Base-by-base conservation (phyloP, 2,113 vertebrate species). In the Callocephalon fimbriatum region DNA sequence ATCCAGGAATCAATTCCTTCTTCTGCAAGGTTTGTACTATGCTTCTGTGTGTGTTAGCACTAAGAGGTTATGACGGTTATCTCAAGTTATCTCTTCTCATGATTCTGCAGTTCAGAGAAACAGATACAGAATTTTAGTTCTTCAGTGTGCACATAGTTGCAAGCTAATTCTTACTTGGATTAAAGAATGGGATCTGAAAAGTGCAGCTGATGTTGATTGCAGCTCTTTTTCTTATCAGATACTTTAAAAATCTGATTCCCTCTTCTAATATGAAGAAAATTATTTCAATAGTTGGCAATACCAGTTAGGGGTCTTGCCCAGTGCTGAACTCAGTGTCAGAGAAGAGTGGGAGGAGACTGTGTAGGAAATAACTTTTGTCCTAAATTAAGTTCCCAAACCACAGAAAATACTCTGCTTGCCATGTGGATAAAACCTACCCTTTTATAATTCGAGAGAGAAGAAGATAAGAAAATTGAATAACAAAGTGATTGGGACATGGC, bases 401-500 rank as follows among this genome's bases (percentile, higher is more conserved):
- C 20, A 38, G 31, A 67, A 82, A 75, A 66, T 82, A 35, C 42
- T 58, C 31, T 73, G 9, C 32, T 76, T 4, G 1, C 19, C 16
- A 12, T 35, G 15, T 42, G 40, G 9, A 68, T 65, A 35, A 81
- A 88, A 45, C 15, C 6, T 80, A n/a, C 35, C 3, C 15, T 85
- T 67, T 65, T 59, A 70, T 47, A 85, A 21, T 50, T 67, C 35
- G 63, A 32, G 19, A 40, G 45, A 32, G 56, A 31, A 26, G 23
- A 32, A 73, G 32, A 77, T 31, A 23, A 61, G 42, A 88, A 78
- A 88, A 66, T 86, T 12, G 27, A 48, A 1, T 56, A 77, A 35
- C 0, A 1, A 10, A 22, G 4, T 25, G 12, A 5, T 29, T 48
- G n/a, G n/a, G 23, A 51, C 7, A 14, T 67, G 66, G n/a, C 2